Evolutionary conservation across 2,888 invertebrate genomes (phyloP).

Genomic region (Portevinia maculata): DNA sequence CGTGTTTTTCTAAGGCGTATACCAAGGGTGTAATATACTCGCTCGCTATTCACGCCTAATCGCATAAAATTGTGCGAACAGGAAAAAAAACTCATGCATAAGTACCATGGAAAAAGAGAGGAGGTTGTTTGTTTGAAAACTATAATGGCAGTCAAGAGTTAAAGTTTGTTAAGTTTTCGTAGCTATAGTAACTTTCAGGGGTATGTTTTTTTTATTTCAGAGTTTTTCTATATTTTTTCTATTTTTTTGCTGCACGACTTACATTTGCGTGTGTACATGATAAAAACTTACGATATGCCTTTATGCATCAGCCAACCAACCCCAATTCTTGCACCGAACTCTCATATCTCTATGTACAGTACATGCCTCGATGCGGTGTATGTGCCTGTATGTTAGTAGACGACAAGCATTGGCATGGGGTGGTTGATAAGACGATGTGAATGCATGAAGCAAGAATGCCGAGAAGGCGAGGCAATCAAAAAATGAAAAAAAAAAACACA

Average conservation of each 20-base stretch:
- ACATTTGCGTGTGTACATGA: slow-evolving; percentile 67
- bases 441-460: slow-evolving; percentile 58
- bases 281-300: slow-evolving; percentile 50
- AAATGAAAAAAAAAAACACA: slow-evolving; percentile 49
- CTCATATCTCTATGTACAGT: slow-evolving; percentile 16
- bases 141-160: slow-evolving; percentile 72
- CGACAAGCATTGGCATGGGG: slow-evolving; percentile 55
- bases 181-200: slow-evolving; percentile 73
- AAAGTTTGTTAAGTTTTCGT: slow-evolving; percentile 74
- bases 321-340: slow-evolving; percentile 49
- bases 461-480: slow-evolving; percentile 72
- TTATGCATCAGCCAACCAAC: slow-evolving; percentile 54
- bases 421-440: slow-evolving; percentile 68
- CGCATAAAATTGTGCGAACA: slow-evolving; percentile 60
- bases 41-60: slow-evolving; percentile 66
- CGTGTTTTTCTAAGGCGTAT: slow-evolving; percentile 55
- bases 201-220: slow-evolving; percentile 26
- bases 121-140: slow-evolving; percentile 59
- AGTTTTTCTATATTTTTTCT: slow-evolving; percentile 15
- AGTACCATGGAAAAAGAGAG: slow-evolving; percentile 32
- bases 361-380: slow-evolving; percentile 7
- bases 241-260: slow-evolving; percentile 22
- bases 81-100: slow-evolving; percentile 26
- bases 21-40: slow-evolving; percentile 22
- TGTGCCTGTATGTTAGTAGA: slow-evolving; percentile 25